phyloP scores from a whole-genome alignment of 1,140 invertebrate genomes.

The Drosophila suzukii region DNA sequence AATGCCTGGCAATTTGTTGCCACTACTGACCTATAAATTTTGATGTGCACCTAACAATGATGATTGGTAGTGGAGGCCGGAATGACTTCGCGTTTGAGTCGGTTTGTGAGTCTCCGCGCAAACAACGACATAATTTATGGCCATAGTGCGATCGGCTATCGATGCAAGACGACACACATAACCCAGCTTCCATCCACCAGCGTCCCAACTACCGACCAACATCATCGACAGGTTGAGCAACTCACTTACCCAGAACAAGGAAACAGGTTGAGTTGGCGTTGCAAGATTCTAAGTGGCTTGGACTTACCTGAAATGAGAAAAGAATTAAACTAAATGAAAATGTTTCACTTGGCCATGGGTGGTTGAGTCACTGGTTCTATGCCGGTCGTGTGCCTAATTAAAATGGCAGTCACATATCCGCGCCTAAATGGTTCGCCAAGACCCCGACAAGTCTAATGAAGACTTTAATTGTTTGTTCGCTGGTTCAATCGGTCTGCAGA shows the following conservation, averaged over 20 bases:
- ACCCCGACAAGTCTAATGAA: slow-evolving; percentile 59
- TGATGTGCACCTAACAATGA: slow-evolving; percentile 76
- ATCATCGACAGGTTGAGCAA: slow-evolving; percentile 77
- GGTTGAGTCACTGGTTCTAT: slow-evolving; percentile 40
- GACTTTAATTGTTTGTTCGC: slow-evolving; percentile 68
- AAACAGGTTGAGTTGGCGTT: slow-evolving; percentile 53
- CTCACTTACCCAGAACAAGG: slow-evolving; percentile 38
- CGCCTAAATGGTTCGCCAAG: slow-evolving; percentile 61
- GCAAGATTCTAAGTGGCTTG: slow-evolving; percentile 33
- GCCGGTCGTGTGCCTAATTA: slow-evolving; percentile 55
- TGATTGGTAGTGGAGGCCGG: slow-evolving; percentile 44
- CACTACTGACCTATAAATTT: slow-evolving; percentile 84
- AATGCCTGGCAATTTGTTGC: slow-evolving; percentile 78
- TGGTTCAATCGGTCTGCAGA: slow-evolving; percentile 33
- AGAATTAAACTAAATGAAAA: slow-evolving; percentile 56
- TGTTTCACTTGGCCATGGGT: slow-evolving; percentile 58
- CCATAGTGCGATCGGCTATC: slow-evolving; percentile 48
- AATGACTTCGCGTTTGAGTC: slow-evolving; percentile 34
- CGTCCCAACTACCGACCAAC: slow-evolving; percentile 27
- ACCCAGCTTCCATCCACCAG: slow-evolving; percentile 15
- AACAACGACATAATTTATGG: slow-evolving; percentile 76
- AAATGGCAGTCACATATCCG: slow-evolving; percentile 61
- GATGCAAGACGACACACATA: slow-evolving; percentile 64
- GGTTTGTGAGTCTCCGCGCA: slow-evolving; percentile 12
- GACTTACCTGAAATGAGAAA: slow-evolving; percentile 65